Evolutionary conservation across 1,140 invertebrate genomes (phyloP).

Genomic region (Charaxes varanes): DNA sequence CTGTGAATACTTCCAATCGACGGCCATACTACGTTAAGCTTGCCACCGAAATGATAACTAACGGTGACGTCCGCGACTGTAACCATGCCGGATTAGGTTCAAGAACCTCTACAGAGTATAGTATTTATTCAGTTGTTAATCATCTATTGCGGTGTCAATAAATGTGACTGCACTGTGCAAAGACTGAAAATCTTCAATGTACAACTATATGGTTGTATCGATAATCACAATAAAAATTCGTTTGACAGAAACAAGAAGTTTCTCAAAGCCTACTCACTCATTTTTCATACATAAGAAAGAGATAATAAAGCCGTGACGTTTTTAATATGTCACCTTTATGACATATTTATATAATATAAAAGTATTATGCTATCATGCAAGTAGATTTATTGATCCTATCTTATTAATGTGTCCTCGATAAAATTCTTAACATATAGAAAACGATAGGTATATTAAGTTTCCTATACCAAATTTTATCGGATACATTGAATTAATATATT

Average conservation of each 20-base stretch:
- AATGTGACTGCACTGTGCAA: neutral
- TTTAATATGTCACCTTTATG: no score
- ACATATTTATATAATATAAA: no score
- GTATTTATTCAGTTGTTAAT: neutral
- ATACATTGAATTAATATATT: no score
- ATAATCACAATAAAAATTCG: neutral
- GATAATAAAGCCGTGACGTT: no score
- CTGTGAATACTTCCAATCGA: conserved; percentile 71
- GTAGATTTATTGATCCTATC: no score
- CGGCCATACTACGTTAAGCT: conserved; percentile 74
- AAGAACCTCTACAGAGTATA: conserved; percentile 7
- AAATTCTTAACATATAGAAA: no score
- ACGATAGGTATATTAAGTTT: no score
- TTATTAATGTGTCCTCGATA: no score
- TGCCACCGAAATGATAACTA: conserved; percentile 71
- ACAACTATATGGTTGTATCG: neutral
- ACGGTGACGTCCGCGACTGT: conserved; percentile 51
- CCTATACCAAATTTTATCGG: no score
- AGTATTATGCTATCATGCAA: no score
- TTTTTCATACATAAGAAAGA: no score
- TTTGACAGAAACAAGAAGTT: neutral
- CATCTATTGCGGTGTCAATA: conserved; percentile 5
- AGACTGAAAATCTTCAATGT: conserved; percentile 6
- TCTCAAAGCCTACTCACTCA: conserved; percentile 1
- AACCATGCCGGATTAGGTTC: conserved; percentile 19